phyloP scores from a whole-genome alignment of 2,113 vertebrate genomes.

The Garra rufa region DNA sequence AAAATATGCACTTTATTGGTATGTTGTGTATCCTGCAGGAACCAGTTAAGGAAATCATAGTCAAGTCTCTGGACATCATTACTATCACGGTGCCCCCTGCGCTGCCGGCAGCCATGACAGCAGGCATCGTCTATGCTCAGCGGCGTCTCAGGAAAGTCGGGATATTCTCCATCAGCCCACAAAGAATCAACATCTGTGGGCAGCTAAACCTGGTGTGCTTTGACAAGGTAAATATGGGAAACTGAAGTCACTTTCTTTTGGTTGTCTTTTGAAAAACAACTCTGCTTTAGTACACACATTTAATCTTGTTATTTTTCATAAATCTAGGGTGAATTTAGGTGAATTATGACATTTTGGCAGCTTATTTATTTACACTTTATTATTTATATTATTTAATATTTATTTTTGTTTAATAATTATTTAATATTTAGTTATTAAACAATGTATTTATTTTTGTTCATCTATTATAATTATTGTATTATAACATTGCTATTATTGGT shows the following conservation, averaged over 20 bases:
- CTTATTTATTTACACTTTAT: no score
- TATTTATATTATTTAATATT: no score
- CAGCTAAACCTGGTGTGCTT: constrained; percentile 97
- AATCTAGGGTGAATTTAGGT: not conserved
- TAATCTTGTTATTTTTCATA: not conserved
- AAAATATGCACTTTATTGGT: not conserved
- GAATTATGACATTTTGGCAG: not conserved
- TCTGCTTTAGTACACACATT: not conserved
- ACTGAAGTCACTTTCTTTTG: not conserved
- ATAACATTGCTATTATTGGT: no score
- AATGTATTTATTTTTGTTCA: no score
- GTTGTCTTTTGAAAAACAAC: not conserved
- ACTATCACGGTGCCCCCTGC: constrained; percentile 98
- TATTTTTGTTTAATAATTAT: no score
- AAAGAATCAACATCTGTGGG: constrained; percentile 97
- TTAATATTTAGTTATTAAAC: no score
- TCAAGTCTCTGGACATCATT: constrained; percentile 95
- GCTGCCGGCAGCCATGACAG: constrained; percentile 95
- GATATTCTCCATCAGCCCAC: constrained; percentile 98
- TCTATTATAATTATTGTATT: no score
- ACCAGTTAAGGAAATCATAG: constrained; percentile 84
- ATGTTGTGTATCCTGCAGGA: constrained; percentile 72
- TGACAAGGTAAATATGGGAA: constrained; percentile 82
- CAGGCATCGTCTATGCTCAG: constrained; percentile 96
- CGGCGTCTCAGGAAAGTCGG: constrained; percentile 87